Evolutionary conservation across 2,113 vertebrate genomes (phyloP).

Genomic region (Agapornis roseicollis): DNA sequence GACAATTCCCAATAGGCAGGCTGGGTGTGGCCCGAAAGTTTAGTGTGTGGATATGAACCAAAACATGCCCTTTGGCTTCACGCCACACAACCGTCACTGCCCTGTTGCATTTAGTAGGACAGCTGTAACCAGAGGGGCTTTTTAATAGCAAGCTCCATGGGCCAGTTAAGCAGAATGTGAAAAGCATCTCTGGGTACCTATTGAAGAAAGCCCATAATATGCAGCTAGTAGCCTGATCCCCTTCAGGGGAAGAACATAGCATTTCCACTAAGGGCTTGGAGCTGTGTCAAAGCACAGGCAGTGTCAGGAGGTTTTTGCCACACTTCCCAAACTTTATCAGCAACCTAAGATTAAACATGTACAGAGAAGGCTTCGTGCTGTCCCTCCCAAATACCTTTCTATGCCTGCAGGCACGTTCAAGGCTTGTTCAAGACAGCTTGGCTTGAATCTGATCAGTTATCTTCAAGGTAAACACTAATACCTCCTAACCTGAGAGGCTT

Average conservation of each 20-base stretch:
- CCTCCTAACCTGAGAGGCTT: not conserved
- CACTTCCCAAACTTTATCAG: not conserved
- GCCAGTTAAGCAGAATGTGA: not conserved
- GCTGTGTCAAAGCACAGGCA: not conserved
- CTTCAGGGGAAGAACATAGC: not conserved
- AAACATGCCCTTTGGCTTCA: not conserved
- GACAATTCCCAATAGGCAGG: conserved; percentile 14
- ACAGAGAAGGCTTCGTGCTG: not conserved
- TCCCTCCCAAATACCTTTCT: conserved; percentile 47
- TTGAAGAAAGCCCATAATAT: not conserved
- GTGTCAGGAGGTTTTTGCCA: not conserved
- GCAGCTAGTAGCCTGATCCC: not conserved
- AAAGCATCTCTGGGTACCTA: not conserved
- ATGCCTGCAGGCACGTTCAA: conserved; percentile 17
- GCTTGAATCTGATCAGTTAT: not conserved
- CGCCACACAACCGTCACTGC: not conserved
- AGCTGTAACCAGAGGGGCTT: not conserved
- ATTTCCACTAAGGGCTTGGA: not conserved
- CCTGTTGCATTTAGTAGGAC: not conserved
- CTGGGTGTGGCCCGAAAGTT: conserved; percentile 3
- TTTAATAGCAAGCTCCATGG: not conserved
- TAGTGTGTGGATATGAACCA: conserved; percentile 1
- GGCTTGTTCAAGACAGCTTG: conserved; percentile 19
- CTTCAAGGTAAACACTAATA: conserved; percentile 9
- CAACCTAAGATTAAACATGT: not conserved